Evolutionary conservation across 2,888 invertebrate species (phyloP).

Genomic region (Aproaerema taeniolella): DNA sequence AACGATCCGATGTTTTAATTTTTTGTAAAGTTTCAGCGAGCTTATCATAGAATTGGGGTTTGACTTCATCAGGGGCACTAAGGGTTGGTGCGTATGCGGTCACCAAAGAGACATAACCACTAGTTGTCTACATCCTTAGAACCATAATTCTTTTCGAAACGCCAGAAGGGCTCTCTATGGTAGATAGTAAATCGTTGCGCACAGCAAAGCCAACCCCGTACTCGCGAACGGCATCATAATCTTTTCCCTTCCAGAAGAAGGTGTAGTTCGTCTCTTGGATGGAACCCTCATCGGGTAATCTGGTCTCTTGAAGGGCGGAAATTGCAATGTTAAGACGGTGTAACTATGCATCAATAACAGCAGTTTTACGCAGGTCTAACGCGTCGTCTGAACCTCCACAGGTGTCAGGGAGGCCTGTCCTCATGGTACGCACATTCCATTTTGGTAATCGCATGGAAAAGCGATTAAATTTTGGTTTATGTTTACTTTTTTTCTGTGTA

Average conservation of each 20-base stretch:
- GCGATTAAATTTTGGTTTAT: not conserved
- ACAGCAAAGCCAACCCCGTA: constrained; percentile 1
- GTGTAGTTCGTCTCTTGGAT: not conserved
- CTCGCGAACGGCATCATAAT: not conserved
- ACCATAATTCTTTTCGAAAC: constrained; percentile 10
- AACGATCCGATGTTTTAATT: not conserved
- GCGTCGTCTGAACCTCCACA: constrained; percentile 4
- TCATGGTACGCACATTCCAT: constrained; percentile 15
- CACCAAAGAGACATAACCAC: constrained; percentile 6
- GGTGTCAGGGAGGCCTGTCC: constrained; percentile 15
- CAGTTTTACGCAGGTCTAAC: constrained; percentile 1
- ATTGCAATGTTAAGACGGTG: not conserved
- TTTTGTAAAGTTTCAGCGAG: not conserved
- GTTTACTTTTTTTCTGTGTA: not conserved
- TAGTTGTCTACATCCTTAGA: not conserved
- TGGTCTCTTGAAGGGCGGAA: not conserved
- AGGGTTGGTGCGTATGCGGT: constrained; percentile 12
- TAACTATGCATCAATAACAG: not conserved
- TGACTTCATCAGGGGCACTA: constrained; percentile 1
- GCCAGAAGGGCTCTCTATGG: not conserved
- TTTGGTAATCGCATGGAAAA: constrained; percentile 9
- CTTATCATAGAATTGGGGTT: constrained; percentile 9
- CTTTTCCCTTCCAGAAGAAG: constrained; percentile 2
- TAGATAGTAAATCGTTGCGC: not conserved
- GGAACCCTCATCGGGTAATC: constrained; percentile 1